phyloP scores from a whole-genome alignment of 2,888 invertebrate genomes.

The Parnassius glacialis region DNA sequence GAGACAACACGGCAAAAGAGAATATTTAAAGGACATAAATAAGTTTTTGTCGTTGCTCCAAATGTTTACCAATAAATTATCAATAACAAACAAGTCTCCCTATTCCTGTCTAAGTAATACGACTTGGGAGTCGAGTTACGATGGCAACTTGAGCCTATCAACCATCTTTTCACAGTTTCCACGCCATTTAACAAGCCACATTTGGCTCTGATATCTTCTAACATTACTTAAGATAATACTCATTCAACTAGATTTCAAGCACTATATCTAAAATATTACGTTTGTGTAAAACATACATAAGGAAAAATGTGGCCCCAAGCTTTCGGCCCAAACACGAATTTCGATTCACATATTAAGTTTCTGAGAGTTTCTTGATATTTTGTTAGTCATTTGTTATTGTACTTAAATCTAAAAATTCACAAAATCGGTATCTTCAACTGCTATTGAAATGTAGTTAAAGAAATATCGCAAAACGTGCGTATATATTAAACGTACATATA shows the following conservation, averaged over 20 bases:
- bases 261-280: slow-evolving; percentile 5
- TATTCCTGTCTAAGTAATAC: slow-evolving; percentile 25
- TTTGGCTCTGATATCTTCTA: slow-evolving; percentile 36
- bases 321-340: not conserved
- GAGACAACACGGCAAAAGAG: slow-evolving; percentile 2
- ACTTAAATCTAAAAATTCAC: too few species aligned
- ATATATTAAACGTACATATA: too few species aligned
- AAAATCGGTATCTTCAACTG: too few species aligned
- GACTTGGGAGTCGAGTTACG: slow-evolving; percentile 35
- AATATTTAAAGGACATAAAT: slow-evolving; percentile 23
- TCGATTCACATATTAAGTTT: slow-evolving; percentile 8
- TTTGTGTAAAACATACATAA: not conserved
- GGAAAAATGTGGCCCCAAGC: slow-evolving; percentile 5
- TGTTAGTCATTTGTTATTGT: too few species aligned
- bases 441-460: too few species aligned
- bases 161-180: slow-evolving; percentile 65
- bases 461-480: too few species aligned
- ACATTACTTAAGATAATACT: slow-evolving; percentile 25
- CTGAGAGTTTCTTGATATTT: not conserved
- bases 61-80: slow-evolving; percentile 52
- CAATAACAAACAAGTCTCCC: slow-evolving; percentile 55
- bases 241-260: slow-evolving; percentile 10
- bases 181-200: slow-evolving; percentile 62
- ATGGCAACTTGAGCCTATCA: slow-evolving; percentile 52
- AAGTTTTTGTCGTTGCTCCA: slow-evolving; percentile 15